Evolutionary conservation across 2,113 vertebrate genomes (phyloP).

Genomic region (Carassius auratus): DNA sequence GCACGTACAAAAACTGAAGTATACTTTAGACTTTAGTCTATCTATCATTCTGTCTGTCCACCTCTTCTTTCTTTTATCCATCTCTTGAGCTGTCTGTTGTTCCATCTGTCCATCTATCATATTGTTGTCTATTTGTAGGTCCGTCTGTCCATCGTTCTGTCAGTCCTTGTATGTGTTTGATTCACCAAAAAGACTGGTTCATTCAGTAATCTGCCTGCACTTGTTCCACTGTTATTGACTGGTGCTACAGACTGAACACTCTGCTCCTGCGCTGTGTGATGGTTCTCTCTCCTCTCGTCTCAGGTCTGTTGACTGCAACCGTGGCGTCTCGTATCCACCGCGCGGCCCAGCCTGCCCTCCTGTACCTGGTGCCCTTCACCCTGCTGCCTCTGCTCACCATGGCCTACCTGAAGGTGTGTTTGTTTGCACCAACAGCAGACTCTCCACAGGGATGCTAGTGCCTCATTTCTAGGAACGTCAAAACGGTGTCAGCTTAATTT

Average conservation of each 20-base stretch:
- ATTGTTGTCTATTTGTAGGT: too few relatives aligned
- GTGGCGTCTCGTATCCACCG: slow-evolving; percentile 98
- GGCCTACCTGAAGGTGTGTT: slow-evolving; percentile 97
- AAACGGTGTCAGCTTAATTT: not conserved
- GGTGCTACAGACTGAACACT: too few relatives aligned
- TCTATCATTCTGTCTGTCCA: too few relatives aligned
- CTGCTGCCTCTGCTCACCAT: slow-evolving; percentile 99
- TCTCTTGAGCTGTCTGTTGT: too few relatives aligned
- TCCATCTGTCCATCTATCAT: too few relatives aligned
- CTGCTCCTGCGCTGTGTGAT: not conserved
- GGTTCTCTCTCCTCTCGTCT: slow-evolving; percentile 2
- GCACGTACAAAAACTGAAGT: too few relatives aligned
- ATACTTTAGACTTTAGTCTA: too few relatives aligned
- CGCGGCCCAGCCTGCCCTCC: slow-evolving; percentile 95
- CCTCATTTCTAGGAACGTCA: not conserved
- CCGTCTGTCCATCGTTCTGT: too few relatives aligned
- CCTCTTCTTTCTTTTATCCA: too few relatives aligned
- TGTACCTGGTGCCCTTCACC: slow-evolving; percentile 99
- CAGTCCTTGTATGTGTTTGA: too few relatives aligned
- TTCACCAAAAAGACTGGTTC: too few relatives aligned
- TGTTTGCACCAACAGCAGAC: not conserved
- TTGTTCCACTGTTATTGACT: not conserved
- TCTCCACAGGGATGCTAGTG: too few relatives aligned
- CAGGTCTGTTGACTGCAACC: slow-evolving; percentile 96
- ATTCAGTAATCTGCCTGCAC: not conserved